Evolutionary conservation across 2,797 vertebrate genomes (phyloP).

Genomic region (Kryptolebias ocellatus): DNA sequence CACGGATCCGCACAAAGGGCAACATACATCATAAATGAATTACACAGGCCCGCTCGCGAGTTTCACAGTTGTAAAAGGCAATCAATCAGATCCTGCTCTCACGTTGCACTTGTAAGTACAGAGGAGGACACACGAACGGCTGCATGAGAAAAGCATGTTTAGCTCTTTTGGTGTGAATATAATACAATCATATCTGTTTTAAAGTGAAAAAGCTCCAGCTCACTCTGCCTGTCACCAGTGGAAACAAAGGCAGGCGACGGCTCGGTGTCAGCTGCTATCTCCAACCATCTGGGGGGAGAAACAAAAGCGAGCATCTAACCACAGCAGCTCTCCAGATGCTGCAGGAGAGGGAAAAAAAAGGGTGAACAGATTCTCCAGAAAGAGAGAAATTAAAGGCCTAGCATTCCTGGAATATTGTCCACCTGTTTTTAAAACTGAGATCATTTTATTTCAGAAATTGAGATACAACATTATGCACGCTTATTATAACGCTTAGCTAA

Average conservation of each 20-base stretch:
- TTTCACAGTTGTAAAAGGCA: slow-evolving; percentile 14
- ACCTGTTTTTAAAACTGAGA: no score
- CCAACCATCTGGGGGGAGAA: slow-evolving; percentile 57
- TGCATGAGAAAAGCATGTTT: slow-evolving; percentile 4
- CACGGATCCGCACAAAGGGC: slow-evolving; percentile 29
- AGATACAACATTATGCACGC: no score
- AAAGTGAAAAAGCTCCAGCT: slow-evolving; percentile 26
- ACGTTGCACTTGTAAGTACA: slow-evolving; percentile 23
- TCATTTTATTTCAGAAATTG: no score
- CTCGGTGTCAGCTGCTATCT: slow-evolving; percentile 62
- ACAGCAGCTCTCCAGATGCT: slow-evolving; percentile 42
- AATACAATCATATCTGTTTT: slow-evolving; percentile 58
- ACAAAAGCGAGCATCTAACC: slow-evolving; percentile 21
- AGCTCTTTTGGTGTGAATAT: slow-evolving; percentile 30
- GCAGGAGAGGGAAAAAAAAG: not conserved
- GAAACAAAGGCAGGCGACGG: slow-evolving; percentile 59
- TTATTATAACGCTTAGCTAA: no score
- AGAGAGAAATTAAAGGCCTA: not conserved
- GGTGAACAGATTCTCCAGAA: slow-evolving; percentile 32
- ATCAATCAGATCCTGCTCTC: slow-evolving; percentile 34
- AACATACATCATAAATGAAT: slow-evolving; percentile 33
- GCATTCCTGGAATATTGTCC: no score
- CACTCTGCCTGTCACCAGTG: slow-evolving; percentile 49
- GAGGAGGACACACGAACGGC: slow-evolving; percentile 7
- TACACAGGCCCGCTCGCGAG: slow-evolving; percentile 21